A percentile compares a stretch with the other conserved stretches of the same genome.
These are phyloP conservation scores for Syngnathus typhle DNA, from an alignment of 2,113 vertebrate genomes.

Conservation along the genomic window DNA sequence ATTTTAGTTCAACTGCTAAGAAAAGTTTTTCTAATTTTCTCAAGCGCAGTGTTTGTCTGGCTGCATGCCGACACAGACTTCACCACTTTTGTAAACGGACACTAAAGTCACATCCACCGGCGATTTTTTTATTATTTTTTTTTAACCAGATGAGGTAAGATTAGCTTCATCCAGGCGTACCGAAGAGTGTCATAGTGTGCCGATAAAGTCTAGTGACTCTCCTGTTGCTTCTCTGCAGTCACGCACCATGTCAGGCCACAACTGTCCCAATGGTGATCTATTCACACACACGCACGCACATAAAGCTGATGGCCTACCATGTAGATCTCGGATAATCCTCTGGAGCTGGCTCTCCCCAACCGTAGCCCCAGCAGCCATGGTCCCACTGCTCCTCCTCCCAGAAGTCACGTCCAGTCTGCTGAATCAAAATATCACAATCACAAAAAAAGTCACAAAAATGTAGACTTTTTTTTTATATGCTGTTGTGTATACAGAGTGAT, in stretches of 20 bases:
- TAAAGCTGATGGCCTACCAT: conserved; percentile 71
- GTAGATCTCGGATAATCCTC: conserved; percentile 89
- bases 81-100: conserved; percentile 25
- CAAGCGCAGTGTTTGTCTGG: conserved; percentile 15
- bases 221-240: conserved; percentile 19
- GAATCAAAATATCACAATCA: conserved; percentile 63
- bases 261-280: conserved; percentile 11
- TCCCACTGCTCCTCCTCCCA: conserved; percentile 44
- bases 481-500: neutral
- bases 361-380: conserved; percentile 74
- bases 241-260: conserved; percentile 18
- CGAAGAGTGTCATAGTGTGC: conserved; percentile 9
- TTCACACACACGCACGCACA: conserved; percentile 23
- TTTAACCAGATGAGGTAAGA: neutral
- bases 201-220: conserved; percentile 13
- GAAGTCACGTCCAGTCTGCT: conserved; percentile 61
- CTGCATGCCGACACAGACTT: conserved; percentile 43
- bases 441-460: conserved; percentile 16
- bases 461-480: neutral
- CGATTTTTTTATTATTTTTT: neutral
- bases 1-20: neutral
- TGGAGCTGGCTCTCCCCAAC: conserved; percentile 84
- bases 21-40: neutral
- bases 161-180: conserved; percentile 4
- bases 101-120: conserved; percentile 13